phyloP scores from a whole-genome alignment of 2,797 vertebrate genomes.

The Enteromius treurensis region DNA sequence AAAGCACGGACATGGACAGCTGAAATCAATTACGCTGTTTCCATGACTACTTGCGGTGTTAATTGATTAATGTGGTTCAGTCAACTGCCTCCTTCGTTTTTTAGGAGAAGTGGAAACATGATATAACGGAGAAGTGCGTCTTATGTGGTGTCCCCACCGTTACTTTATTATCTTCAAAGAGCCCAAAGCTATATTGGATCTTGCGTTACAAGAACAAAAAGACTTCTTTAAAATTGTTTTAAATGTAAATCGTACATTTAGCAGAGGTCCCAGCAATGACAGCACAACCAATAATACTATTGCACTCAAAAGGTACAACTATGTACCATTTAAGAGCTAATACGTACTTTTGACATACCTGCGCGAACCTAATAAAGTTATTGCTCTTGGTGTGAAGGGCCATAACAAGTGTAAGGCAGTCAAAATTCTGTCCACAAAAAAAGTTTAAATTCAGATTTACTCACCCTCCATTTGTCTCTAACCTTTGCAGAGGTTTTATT shows the following conservation, averaged over 20 bases:
- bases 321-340: not conserved
- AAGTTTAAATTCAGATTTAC: not conserved
- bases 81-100: not conserved
- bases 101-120: slow-evolving; percentile 46
- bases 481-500: not conserved
- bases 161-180: not conserved
- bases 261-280: not conserved
- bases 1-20: slow-evolving; percentile 50
- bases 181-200: not conserved
- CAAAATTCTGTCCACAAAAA: no score
- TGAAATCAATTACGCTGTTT: slow-evolving; percentile 49
- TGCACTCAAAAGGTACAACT: not conserved
- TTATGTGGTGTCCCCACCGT: slow-evolving; percentile 45
- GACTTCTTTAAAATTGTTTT: no score
- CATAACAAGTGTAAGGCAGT: not conserved
- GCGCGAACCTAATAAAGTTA: not conserved
- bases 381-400: not conserved
- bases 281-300: not conserved
- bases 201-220: not conserved
- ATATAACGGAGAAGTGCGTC: slow-evolving; percentile 31
- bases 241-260: not conserved
- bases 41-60: slow-evolving; percentile 52
- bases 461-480: not conserved
- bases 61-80: slow-evolving; percentile 63
- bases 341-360: not conserved